Evolutionary conservation across 1,140 invertebrate species (phyloP).

Genomic region (Agrilus planipennis): DNA sequence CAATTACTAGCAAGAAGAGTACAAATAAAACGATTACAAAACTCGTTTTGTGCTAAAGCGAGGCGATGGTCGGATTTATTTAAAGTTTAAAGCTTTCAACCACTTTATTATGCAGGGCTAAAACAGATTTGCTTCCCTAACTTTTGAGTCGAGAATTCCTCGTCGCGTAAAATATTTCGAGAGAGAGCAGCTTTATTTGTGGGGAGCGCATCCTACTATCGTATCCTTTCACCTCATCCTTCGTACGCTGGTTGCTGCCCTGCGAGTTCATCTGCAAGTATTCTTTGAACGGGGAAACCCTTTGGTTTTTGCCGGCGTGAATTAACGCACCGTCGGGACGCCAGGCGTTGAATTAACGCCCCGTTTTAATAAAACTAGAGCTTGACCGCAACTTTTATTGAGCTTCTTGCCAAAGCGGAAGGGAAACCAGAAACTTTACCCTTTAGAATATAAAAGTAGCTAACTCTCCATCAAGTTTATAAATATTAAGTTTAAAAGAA

Average conservation of each 20-base stretch:
- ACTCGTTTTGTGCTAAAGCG: too few relatives aligned
- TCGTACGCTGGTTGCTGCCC: too few relatives aligned
- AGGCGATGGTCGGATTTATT: constrained; percentile 2
- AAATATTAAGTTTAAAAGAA: too few relatives aligned
- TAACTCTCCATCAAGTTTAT: too few relatives aligned
- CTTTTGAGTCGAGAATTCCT: constrained; percentile 6
- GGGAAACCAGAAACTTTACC: too few relatives aligned
- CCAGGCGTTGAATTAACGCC: constrained; percentile 9
- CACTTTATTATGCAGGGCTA: constrained; percentile 7
- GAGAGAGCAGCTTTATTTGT: constrained; percentile 8
- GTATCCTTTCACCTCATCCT: too few relatives aligned
- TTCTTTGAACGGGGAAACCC: constrained; percentile 7
- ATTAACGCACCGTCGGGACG: constrained; percentile 9
- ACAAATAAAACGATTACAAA: too few relatives aligned
- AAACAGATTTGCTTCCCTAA: constrained; percentile 7
- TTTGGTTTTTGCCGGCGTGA: constrained; percentile 3
- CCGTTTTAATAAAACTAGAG: constrained; percentile 3
- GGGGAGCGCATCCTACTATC: too few relatives aligned
- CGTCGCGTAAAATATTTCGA: constrained; percentile 6
- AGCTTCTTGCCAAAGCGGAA: too few relatives aligned
- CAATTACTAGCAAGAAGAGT: too few relatives aligned
- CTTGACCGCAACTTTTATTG: constrained; percentile 8
- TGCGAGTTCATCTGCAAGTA: constrained; percentile 8
- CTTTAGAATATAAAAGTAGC: too few relatives aligned
- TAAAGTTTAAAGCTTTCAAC: constrained; percentile 6